phyloP scores from a whole-genome alignment of 2,888 invertebrate genomes.

The Drosophila basisetae region DNA sequence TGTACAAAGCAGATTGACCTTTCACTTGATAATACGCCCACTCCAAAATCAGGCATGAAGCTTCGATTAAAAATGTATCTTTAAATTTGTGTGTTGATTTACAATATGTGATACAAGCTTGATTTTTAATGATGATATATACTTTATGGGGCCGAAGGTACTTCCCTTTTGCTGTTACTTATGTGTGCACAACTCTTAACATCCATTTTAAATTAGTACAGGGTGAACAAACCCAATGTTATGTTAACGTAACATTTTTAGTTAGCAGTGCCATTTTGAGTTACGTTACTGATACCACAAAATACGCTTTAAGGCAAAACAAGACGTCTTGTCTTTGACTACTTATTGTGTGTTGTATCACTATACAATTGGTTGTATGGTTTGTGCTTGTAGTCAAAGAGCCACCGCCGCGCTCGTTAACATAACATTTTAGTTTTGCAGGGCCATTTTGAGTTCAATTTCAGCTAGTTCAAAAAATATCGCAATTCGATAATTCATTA shows the following conservation, averaged over 20 bases:
- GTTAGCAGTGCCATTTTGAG: background rate
- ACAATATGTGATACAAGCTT: background rate
- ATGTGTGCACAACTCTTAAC: background rate
- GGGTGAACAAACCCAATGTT: background rate
- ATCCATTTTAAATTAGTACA: background rate
- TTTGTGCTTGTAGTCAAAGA: background rate
- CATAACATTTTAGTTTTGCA: conserved; percentile 39
- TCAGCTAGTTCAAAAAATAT: conserved; percentile 12
- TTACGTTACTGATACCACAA: background rate
- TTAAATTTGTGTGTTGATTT: background rate
- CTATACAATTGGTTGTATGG: background rate
- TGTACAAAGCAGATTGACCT: no score
- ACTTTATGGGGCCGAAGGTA: background rate
- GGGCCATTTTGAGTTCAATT: conserved; percentile 37
- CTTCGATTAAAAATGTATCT: background rate
- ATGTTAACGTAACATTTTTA: conserved; percentile 2
- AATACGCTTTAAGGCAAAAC: background rate
- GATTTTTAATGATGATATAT: background rate
- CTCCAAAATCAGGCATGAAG: background rate
- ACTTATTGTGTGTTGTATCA: background rate
- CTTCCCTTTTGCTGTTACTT: background rate
- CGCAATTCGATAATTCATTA: conserved; percentile 36
- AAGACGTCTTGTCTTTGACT: background rate
- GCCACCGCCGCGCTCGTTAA: conserved; percentile 1
- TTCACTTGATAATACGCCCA: background rate